These are phyloP conservation scores for Spisula subtruncata DNA, from an alignment of 2,888 invertebrate species.

Conservation along the genomic window DNA sequence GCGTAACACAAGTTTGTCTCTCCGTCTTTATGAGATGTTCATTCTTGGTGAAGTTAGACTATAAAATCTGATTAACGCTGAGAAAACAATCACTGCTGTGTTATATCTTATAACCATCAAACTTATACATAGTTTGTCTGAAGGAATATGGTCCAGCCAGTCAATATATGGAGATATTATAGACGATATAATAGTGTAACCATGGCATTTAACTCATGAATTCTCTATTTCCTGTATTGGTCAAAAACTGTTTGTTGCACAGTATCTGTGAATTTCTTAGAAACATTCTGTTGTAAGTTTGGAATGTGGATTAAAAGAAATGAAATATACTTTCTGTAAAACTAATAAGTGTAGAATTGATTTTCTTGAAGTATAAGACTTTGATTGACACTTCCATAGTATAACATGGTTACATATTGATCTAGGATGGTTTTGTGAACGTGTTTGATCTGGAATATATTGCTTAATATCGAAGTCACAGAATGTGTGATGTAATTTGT, in stretches of 20 bases:
- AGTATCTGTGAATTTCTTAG: background rate
- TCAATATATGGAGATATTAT: background rate
- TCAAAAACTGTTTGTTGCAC: background rate
- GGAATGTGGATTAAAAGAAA: background rate
- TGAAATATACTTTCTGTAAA: background rate
- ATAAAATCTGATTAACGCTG: background rate
- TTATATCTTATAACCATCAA: background rate
- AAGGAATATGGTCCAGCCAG: background rate
- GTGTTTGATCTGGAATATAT: too few species aligned
- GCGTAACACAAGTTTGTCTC: background rate
- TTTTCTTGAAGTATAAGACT: too few species aligned
- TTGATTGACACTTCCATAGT: too few species aligned
- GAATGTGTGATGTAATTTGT: too few species aligned
- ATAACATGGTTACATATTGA: too few species aligned
- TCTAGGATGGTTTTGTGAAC: too few species aligned
- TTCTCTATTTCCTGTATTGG: background rate
- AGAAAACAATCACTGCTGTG: background rate
- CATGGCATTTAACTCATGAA: background rate
- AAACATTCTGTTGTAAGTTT: background rate
- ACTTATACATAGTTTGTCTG: background rate
- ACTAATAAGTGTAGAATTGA: too few species aligned
- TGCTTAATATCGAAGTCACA: too few species aligned
- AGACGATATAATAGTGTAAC: background rate
- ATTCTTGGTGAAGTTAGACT: background rate
- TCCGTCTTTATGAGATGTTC: background rate